These are phyloP conservation scores for Anoura caudifer DNA, from an alignment of 2,113 vertebrate genomes.

Conservation along the genomic window DNA sequence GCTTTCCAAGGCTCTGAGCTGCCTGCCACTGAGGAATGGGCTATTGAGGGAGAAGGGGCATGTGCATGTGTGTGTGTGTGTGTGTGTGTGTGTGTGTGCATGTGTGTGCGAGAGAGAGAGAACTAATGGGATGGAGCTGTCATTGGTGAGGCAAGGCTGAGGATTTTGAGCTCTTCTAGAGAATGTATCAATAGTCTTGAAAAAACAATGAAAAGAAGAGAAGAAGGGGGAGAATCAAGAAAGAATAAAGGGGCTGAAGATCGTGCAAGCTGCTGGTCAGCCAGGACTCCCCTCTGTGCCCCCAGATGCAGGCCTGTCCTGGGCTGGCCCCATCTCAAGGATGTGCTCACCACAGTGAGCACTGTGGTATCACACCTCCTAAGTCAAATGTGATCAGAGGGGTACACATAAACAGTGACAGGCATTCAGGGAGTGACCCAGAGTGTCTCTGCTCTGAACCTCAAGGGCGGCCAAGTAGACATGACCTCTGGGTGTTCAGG, in stretches of 20 bases:
- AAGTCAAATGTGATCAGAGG: background rate
- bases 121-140: background rate
- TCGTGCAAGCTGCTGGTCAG: background rate
- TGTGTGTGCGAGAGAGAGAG: too few relatives aligned
- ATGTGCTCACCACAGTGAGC: too few relatives aligned
- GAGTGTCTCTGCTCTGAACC: background rate
- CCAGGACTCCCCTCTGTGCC: background rate
- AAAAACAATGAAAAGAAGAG: background rate
- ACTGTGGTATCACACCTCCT: background rate
- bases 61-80: background rate
- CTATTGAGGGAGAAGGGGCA: rapidly evolving
- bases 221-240: background rate
- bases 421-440: rapidly evolving
- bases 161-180: background rate
- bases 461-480: background rate
- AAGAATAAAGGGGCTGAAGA: background rate
- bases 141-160: background rate
- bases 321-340: too few relatives aligned
- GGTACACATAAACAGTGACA: background rate
- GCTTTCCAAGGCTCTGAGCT: background rate
- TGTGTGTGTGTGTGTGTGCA: background rate
- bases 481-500: background rate
- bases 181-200: background rate
- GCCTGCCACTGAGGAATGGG: background rate
- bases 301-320: background rate